Conservation (phyloP, 2,113 vertebrate genomes). For the Phoenicopterus ruber region DNA sequence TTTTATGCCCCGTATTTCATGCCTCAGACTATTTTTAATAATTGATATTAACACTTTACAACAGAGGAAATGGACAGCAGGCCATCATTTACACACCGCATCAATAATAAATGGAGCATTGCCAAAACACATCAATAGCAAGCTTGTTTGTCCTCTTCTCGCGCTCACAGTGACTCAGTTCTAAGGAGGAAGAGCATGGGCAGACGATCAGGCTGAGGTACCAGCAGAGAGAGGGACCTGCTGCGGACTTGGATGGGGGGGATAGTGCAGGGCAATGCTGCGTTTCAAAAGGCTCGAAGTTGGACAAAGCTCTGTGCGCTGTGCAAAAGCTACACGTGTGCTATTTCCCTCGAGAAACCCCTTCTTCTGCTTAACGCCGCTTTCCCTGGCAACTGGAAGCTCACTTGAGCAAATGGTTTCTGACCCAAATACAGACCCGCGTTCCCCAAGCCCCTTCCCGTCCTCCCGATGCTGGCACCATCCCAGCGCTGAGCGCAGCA, state of each 20-base stretch:
- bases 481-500: not conserved
- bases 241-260: not conserved
- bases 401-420: not conserved
- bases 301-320: not conserved
- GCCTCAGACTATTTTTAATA: conserved; percentile 21
- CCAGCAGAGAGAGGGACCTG: not conserved
- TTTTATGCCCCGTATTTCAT: not conserved
- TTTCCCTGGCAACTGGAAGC: not conserved
- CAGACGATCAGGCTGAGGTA: not conserved
- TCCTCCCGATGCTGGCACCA: not conserved
- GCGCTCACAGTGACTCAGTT: not conserved
- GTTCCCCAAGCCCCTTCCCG: not conserved
- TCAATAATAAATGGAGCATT: not conserved
- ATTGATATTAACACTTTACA: not conserved
- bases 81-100: not conserved
- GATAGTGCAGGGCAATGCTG: too few species aligned
- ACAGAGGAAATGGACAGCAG: not conserved
- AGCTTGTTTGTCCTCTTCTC: not conserved
- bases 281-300: not conserved
- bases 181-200: not conserved
- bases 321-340: not conserved
- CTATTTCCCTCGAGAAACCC: not conserved
- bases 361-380: not conserved
- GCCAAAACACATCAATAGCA: not conserved
- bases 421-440: not conserved